Conservation (phyloP, 2,113 vertebrate species). For the Anseranas semipalmata region DNA sequence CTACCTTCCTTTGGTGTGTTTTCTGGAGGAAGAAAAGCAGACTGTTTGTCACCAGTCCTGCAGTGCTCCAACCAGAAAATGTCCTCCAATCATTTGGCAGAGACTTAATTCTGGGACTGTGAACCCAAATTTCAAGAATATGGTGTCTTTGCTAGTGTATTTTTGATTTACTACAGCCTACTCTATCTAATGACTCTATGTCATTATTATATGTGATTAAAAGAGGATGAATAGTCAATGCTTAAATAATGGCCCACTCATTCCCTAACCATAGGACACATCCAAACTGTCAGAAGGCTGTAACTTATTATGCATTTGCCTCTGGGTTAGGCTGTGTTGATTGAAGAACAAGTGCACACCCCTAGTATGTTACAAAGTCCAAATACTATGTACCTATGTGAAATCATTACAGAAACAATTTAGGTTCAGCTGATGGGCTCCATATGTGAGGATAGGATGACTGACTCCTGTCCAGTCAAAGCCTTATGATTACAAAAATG, state of each 20-base stretch:
- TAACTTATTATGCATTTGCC: background rate
- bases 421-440: background rate
- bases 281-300: background rate
- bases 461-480: background rate
- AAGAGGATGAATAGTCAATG: background rate
- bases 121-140: background rate
- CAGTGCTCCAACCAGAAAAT: background rate
- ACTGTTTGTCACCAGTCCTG: background rate
- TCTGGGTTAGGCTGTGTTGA: background rate
- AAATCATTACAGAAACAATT: background rate
- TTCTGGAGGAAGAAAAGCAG: background rate
- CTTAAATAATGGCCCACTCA: background rate
- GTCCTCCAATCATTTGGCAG: background rate
- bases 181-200: background rate
- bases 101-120: background rate
- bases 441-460: background rate
- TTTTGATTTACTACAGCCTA: background rate
- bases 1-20: background rate
- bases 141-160: background rate
- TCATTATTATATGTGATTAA: background rate
- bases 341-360: background rate
- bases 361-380: background rate
- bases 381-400: rapidly evolving
- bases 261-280: background rate
- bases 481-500: background rate